These are phyloP conservation scores for Drosophila biarmipes DNA, from an alignment of 1,140 invertebrate species.

Conservation along the genomic window DNA sequence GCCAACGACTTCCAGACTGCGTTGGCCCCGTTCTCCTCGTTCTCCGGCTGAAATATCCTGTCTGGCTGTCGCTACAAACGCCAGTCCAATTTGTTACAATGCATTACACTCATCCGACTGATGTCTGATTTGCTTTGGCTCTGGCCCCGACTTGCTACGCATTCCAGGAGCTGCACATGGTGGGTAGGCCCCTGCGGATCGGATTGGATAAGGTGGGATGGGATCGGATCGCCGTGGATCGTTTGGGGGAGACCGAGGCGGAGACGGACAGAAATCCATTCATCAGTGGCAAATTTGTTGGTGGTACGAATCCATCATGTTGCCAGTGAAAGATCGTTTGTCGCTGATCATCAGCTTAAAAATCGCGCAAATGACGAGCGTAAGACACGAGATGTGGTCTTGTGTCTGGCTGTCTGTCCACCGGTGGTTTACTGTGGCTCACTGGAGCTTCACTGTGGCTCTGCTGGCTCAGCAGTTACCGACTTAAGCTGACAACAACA, in stretches of 20 bases:
- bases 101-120: conserved; percentile 61
- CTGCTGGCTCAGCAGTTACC: conserved; percentile 38
- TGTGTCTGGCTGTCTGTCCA: conserved; percentile 2
- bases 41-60: conserved; percentile 16
- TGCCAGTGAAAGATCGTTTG: conserved; percentile 84
- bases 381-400: conserved; percentile 70
- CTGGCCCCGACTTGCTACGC: conserved; percentile 75
- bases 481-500: conserved; percentile 74
- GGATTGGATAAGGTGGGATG: conserved; percentile 1
- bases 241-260: background rate
- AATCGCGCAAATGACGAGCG: conserved; percentile 83
- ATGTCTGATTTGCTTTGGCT: conserved; percentile 61
- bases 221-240: conserved; percentile 9
- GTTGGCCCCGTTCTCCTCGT: conserved; percentile 5
- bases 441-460: conserved; percentile 6
- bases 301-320: conserved; percentile 84
- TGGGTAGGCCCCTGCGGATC: conserved; percentile 39
- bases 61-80: conserved; percentile 75
- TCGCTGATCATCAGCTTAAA: conserved; percentile 84
- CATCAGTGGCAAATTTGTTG: conserved; percentile 84
- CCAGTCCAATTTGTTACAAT: conserved; percentile 75
- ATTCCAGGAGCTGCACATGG: conserved; percentile 84
- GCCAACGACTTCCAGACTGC: conserved; percentile 5
- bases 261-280: conserved; percentile 77
- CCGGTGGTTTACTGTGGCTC: conserved; percentile 24